Percentiles rank a stretch among this genome's conserved stretches.
These are phyloP conservation scores for Scophthalmus maximus DNA, from an alignment of 2,113 vertebrate species.

Conservation along the genomic window DNA sequence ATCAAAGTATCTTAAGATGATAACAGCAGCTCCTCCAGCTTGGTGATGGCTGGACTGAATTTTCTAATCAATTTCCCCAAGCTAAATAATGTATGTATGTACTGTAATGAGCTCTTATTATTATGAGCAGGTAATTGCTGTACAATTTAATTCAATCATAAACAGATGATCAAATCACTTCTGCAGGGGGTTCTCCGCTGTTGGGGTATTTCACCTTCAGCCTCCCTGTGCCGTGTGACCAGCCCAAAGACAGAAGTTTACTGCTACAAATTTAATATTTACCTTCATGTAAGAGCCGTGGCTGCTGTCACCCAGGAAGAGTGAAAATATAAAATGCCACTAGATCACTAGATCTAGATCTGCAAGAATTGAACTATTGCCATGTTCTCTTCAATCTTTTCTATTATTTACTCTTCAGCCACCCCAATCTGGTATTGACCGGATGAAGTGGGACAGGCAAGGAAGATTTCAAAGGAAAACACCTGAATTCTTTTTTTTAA, in stretches of 20 bases:
- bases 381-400: slow-evolving; percentile 21
- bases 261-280: slow-evolving; percentile 13
- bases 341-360: slow-evolving; percentile 9
- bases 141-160: slow-evolving; percentile 33
- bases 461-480: slow-evolving; percentile 12
- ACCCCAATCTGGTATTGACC: slow-evolving; percentile 5
- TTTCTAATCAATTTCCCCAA: slow-evolving; percentile 21
- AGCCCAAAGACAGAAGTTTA: slow-evolving; percentile 33
- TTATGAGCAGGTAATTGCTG: slow-evolving; percentile 27
- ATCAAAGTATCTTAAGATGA: slow-evolving; percentile 57
- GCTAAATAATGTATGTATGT: slow-evolving; percentile 23
- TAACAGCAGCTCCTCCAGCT: slow-evolving; percentile 31
- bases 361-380: slow-evolving; percentile 1
- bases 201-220: slow-evolving; percentile 36
- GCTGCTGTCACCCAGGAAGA: slow-evolving; percentile 4
- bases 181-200: neutral
- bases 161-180: slow-evolving; percentile 5
- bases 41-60: slow-evolving; percentile 25
- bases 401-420: slow-evolving; percentile 23
- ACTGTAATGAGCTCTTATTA: slow-evolving; percentile 30
- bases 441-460: neutral
- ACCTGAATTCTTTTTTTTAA: neutral
- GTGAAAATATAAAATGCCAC: neutral
- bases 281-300: neutral
- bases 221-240: slow-evolving; percentile 23